phyloP scores from a whole-genome alignment of 2,797 vertebrate genomes.

The Xiphorhynchus erythropygius region DNA sequence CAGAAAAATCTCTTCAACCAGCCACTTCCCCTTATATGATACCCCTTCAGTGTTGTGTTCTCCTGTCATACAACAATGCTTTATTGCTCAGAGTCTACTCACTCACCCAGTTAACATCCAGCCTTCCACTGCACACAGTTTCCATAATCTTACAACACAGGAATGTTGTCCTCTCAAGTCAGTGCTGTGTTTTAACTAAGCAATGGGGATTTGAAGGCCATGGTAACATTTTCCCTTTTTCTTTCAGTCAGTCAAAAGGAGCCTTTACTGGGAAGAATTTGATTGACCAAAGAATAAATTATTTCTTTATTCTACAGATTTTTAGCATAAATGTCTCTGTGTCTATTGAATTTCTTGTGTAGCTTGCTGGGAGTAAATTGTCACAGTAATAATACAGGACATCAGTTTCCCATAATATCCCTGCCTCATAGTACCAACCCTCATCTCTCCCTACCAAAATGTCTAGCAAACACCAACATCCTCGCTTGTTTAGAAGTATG shows the following conservation, averaged over 20 bases:
- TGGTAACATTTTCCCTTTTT: not conserved
- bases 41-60: not conserved
- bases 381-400: not conserved
- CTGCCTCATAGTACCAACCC: not conserved
- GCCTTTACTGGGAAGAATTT: not conserved
- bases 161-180: not conserved
- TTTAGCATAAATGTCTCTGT: not conserved
- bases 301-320: not conserved
- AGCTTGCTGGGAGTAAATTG: not conserved
- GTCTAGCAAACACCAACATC: not conserved
- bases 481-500: fast-evolving
- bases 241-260: not conserved
- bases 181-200: not conserved
- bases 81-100: conserved; percentile 28
- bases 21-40: not conserved
- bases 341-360: not conserved
- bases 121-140: not conserved
- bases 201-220: not conserved
- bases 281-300: not conserved
- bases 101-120: conserved; percentile 2
- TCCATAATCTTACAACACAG: not conserved
- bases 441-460: not conserved
- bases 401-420: not conserved
- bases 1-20: conserved; percentile 16
- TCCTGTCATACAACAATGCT: not conserved